A percentile compares a stretch with the other conserved stretches of the same genome.
Conservation (phyloP, 2,888 invertebrate genomes). For the Bhutanitis thaidina region DNA sequence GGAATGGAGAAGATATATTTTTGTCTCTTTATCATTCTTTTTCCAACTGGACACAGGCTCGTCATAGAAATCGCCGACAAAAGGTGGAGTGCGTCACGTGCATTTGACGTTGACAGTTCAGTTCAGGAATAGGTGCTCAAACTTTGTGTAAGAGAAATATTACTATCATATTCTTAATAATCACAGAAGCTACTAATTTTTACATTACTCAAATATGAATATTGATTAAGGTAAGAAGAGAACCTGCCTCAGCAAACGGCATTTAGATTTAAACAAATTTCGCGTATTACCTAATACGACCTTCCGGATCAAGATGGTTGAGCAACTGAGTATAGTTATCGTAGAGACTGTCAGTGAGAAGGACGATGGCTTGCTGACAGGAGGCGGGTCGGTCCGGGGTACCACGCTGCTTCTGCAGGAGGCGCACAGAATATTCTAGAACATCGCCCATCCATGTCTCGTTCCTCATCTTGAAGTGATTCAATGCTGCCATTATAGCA, state of each 20-base stretch:
- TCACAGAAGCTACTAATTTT: no score
- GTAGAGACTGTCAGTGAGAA: constrained; percentile 62
- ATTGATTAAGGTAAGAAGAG: no score
- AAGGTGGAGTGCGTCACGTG: no score
- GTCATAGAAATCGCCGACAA: no score
- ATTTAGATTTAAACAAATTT: background rate
- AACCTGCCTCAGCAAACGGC: background rate
- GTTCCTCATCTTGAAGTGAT: constrained; percentile 42
- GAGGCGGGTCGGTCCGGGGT: constrained; percentile 42
- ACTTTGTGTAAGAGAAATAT: no score
- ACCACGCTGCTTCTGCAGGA: constrained; percentile 43
- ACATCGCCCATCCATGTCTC: constrained; percentile 51
- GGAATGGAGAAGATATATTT: no score
- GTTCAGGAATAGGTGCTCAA: no score
- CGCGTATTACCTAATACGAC: constrained; percentile 49
- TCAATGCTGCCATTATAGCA: constrained; percentile 61
- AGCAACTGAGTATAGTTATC: constrained; percentile 51
- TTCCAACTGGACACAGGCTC: no score
- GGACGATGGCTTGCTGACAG: constrained; percentile 68
- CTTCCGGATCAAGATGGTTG: constrained; percentile 51
- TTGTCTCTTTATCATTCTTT: no score
- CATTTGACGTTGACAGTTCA: no score
- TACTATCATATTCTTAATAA: no score
- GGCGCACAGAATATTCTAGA: constrained; percentile 43
- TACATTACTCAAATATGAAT: no score